These are phyloP conservation scores for Vannuccia rotundouncinata DNA, from an alignment of 2,888 invertebrate genomes.

Conservation along the genomic window DNA sequence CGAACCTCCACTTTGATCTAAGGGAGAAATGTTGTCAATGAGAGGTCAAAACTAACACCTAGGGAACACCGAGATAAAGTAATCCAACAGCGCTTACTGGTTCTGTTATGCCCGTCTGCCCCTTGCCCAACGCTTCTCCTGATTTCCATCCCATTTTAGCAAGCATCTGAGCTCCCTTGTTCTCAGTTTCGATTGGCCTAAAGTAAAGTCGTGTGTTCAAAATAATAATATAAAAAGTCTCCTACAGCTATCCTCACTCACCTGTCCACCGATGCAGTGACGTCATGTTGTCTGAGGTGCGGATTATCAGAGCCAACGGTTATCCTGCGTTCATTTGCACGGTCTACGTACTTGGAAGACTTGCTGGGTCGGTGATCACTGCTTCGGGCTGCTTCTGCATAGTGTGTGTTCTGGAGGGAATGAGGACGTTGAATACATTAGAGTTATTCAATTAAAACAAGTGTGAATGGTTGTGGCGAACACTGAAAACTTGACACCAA, in stretches of 20 bases:
- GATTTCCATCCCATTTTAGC: slow-evolving; percentile 36
- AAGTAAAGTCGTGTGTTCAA: background rate
- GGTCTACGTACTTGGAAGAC: background rate
- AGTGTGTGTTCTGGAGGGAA: background rate
- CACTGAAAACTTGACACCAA: too few species aligned
- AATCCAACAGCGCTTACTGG: too few species aligned
- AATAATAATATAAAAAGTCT: background rate
- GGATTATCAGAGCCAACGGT: background rate
- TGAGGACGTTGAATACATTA: too few species aligned
- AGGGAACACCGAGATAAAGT: too few species aligned
- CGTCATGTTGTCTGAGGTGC: background rate
- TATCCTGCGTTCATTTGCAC: background rate
- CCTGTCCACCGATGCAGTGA: background rate
- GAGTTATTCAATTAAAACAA: too few species aligned
- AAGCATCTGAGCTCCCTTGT: slow-evolving; percentile 33
- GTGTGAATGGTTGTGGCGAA: too few species aligned
- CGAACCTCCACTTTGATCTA: background rate
- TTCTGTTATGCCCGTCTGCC: background rate
- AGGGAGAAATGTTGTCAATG: background rate
- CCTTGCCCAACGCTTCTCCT: slow-evolving; percentile 16
- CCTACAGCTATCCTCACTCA: too few species aligned
- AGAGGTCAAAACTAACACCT: too few species aligned
- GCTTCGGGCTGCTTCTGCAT: background rate
- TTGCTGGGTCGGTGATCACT: background rate
- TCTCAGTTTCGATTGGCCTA: background rate